Base-by-base conservation (phyloP, 2,113 vertebrate species). In the Leuciscus idus region DNA sequence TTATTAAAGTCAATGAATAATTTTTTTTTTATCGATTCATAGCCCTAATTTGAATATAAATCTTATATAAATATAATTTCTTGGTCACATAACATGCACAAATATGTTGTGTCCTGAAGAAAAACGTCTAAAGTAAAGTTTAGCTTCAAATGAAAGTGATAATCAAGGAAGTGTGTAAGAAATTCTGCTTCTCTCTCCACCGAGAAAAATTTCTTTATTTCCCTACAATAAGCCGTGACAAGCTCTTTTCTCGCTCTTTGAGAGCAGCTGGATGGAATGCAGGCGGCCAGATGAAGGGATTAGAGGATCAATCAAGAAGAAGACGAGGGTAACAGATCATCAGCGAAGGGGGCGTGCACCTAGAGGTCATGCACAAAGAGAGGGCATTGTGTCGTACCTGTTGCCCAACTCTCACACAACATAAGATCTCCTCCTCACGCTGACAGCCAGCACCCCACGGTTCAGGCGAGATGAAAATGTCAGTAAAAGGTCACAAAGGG, bases 271-370 rank as follows among this genome's bases (percentile, higher is more conserved):
- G 86, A 83, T 55, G 30, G 87, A 87, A 84, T 61, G 61, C 59
- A 28, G 39, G 17, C 7, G 15, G n/a, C 79, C 61, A 81, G 43
- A 0, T 28, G 39, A 81, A 68, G 39, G 61, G 86, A 87, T 88
- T 85, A 89, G 79, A 28, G 28, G 79, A 90, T 89, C 87, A 89
- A 90, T 89, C 89, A 88, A 79, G 70, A 26, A 83, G 55, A 81
- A 36, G 77, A 61, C 21, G 30, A 72, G 55, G 19, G 55, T 85
- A 87, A 87, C 81, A 19, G 74, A 84, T 87, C 75, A 77, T 78
- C 84, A 86, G 68, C 11, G 43, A 55, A 64, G 75, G 86, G 85
- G 86, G 9, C 19, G 12, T 79, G 89, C 78, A 85, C 84, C 89
- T 87, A 88, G 72, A 88, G 91, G 59, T 59, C 72, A 21, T 59